These are phyloP conservation scores for Myotis yumanensis DNA, from an alignment of 2,113 vertebrate species.

Conservation along the genomic window DNA sequence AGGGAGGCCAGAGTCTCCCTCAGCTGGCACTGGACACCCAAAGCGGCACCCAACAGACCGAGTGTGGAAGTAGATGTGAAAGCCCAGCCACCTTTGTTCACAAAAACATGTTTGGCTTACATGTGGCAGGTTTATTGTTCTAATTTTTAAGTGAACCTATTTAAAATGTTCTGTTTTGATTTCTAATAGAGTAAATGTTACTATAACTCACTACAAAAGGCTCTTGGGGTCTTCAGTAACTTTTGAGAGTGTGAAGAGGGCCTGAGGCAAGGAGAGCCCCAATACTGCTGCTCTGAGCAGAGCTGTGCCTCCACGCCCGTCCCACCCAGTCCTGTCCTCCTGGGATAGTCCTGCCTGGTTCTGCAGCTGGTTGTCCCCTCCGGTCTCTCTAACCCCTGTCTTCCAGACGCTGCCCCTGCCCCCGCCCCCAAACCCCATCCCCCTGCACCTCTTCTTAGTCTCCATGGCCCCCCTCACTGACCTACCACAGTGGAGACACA, in stretches of 20 bases:
- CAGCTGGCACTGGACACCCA: not conserved
- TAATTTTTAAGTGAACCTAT: slow-evolving; percentile 17
- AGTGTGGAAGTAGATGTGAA: not conserved
- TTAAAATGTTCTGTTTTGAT: slow-evolving; percentile 32
- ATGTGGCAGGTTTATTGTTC: slow-evolving; percentile 26
- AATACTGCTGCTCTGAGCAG: not conserved
- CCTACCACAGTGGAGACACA: not conserved
- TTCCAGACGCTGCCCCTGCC: not conserved
- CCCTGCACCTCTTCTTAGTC: not conserved
- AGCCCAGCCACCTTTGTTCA: not conserved
- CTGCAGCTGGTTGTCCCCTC: not conserved
- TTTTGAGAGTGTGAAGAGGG: not conserved
- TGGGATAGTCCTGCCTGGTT: not conserved
- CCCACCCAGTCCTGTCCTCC: too few species aligned
- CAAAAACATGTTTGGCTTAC: not conserved
- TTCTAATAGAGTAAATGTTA: not conserved
- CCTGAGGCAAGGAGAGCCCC: not conserved
- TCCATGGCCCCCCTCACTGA: not conserved
- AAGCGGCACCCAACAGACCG: not conserved
- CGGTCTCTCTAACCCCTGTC: not conserved
- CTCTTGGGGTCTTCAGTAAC: not conserved
- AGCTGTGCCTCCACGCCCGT: not conserved
- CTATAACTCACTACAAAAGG: not conserved
- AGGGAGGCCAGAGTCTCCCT: slow-evolving; percentile 22
- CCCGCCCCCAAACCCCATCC: not conserved